Base-by-base conservation (phyloP, 37 sponge, comb jelly and placozoan species). In the Agelas oroides region DNA sequence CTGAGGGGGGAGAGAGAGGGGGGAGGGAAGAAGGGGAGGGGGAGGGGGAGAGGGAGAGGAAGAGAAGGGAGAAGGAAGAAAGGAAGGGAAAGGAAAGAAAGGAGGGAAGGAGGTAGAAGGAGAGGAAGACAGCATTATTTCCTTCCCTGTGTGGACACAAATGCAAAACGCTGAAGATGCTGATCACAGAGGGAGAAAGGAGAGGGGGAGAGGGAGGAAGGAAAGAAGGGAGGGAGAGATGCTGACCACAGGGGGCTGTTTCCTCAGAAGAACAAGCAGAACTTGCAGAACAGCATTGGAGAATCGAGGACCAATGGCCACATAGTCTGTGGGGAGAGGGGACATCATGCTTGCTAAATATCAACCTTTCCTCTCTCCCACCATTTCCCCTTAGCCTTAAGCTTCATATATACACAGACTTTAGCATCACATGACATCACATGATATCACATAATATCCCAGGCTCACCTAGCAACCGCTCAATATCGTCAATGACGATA, bases 401-500 rank as follows among this genome's bases (percentile, higher is more conserved):
- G n/a, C n/a, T n/a, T n/a, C n/a, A n/a, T n/a, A n/a, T n/a, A n/a
- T n/a, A n/a, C n/a, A n/a, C n/a, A n/a, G n/a, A n/a, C n/a, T n/a
- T n/a, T n/a, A 46, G 46, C 46, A 46, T 46, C 46, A 46, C 46
- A 46, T 46, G 46, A 8, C 46, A 46, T 46, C 46, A 46, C 46
- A 46, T 46, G 46, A 46, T 46, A 46, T 46, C 46, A 46, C 8
- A 3, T 8, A 12, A 8, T 46, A 8, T n/a, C n/a, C n/a, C n/a
- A 46, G 21, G 71, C 84, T 35, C 38, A 92, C 95, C 98, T 27
- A 99, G 27, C 19, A 97, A 69, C 57, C 94, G 63, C 67, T 99
- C 99, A 59, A 97, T 95, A 76, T 95, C 94, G 72, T 99, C 99
- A n/a, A 99, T 72, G 25, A 99, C 89, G 19, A 99, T 68, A 76